Conservation (phyloP, 2,888 invertebrate genomes). For the Tortricodes alternella region DNA sequence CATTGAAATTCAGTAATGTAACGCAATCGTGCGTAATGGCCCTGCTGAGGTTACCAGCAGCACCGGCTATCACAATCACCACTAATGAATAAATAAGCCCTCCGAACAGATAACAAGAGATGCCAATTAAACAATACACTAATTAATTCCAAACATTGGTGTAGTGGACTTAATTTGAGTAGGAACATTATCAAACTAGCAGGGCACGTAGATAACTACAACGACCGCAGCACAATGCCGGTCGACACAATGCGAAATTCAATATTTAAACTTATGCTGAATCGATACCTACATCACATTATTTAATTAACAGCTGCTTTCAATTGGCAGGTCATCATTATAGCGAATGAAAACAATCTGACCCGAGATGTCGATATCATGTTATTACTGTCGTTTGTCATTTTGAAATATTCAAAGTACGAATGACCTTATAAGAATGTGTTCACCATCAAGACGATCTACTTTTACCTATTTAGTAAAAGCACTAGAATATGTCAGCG, state of each 20-base stretch:
- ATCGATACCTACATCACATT: conserved; percentile 32
- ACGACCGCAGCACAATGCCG: conserved; percentile 43
- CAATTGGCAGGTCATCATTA: background rate
- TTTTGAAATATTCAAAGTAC: no score
- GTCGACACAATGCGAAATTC: conserved; percentile 50
- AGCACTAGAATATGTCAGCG: no score
- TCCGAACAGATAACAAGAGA: conserved; percentile 83
- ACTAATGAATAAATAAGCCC: conserved; percentile 82
- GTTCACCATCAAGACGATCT: no score
- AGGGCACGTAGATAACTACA: conserved; percentile 37
- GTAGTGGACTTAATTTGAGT: conserved; percentile 82
- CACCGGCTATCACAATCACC: conserved; percentile 74
- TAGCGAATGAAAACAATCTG: background rate
- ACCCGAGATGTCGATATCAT: background rate
- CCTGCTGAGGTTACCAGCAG: conserved; percentile 53
- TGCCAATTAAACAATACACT: conserved; percentile 83
- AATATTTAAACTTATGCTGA: conserved; percentile 48
- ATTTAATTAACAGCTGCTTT: conserved; percentile 24
- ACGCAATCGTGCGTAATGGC: conserved; percentile 47
- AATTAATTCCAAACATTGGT: conserved; percentile 83
- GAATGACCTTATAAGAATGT: no score
- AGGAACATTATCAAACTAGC: conserved; percentile 63
- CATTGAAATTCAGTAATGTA: conserved; percentile 31
- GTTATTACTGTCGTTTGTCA: no score
- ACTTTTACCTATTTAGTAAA: background rate